Percentiles rank a stretch among this genome's conserved stretches.
Evolutionary conservation across 2,113 vertebrate species (phyloP).

Genomic region (Apodemus speciosus): DNA sequence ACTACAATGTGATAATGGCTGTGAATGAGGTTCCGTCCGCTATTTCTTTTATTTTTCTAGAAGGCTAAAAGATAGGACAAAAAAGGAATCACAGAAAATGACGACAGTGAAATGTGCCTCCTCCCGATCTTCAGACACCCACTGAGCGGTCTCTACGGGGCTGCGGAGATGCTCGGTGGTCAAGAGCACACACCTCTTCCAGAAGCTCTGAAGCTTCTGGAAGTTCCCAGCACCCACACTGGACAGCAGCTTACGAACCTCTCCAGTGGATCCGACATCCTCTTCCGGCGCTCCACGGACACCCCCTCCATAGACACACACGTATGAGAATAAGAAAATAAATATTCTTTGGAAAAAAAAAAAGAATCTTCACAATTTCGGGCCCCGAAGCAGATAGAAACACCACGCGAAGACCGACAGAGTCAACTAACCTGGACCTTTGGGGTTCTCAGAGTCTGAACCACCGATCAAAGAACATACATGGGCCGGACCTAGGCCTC

Average conservation of each 20-base stretch:
- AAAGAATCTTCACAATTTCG: background rate
- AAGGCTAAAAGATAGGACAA: background rate
- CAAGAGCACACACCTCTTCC: background rate
- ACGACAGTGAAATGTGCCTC: background rate
- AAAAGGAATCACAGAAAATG: background rate
- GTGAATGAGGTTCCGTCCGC: background rate
- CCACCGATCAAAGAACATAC: too few species aligned
- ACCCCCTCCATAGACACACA: background rate
- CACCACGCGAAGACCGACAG: too few species aligned
- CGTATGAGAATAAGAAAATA: background rate
- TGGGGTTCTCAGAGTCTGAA: too few species aligned
- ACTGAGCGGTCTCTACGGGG: background rate
- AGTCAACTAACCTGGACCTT: too few species aligned
- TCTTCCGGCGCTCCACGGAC: background rate
- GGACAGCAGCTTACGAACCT: too few species aligned
- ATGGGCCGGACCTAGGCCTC: too few species aligned
- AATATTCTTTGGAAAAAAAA: background rate
- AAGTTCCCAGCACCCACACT: too few species aligned
- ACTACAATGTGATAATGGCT: background rate
- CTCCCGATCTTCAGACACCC: background rate
- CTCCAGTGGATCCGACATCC: background rate
- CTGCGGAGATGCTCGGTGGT: background rate
- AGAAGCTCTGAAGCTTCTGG: background rate
- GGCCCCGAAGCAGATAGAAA: too few species aligned
- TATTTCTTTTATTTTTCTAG: slow-evolving; percentile 30